A percentile compares a stretch with the other conserved stretches of the same genome.
phyloP scores from a whole-genome alignment of 2,888 invertebrate species.

The Volucella inflata region DNA sequence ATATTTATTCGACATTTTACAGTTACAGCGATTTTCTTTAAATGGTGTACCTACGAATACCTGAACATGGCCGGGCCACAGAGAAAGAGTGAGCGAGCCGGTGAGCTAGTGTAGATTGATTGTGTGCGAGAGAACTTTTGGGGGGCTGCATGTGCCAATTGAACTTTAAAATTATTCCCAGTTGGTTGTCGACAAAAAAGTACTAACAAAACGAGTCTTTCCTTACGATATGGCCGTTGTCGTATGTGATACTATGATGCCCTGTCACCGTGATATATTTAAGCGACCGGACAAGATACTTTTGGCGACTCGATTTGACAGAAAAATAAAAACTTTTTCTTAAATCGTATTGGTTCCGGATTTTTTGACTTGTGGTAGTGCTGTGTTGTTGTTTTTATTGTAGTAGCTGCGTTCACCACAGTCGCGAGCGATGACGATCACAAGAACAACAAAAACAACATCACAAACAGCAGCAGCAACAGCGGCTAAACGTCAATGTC shows the following conservation, averaged over 20 bases:
- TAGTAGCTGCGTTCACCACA: constrained; percentile 13
- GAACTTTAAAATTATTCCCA: constrained; percentile 29
- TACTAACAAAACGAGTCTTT: neutral
- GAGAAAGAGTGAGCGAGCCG: neutral
- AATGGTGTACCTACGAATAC: constrained; percentile 21
- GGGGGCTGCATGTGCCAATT: constrained; percentile 12
- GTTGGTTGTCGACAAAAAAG: neutral
- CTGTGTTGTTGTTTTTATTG: constrained; percentile 28
- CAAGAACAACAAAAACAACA: neutral
- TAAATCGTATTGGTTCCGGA: constrained; percentile 72
- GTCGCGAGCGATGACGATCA: constrained; percentile 20
- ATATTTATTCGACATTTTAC: constrained; percentile 53
- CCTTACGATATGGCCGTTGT: too few relatives aligned
- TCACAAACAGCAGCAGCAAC: constrained; percentile 22
- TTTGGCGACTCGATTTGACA: constrained; percentile 14
- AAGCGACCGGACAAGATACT: neutral
- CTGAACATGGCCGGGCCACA: neutral
- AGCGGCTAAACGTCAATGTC: constrained; percentile 72
- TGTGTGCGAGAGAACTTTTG: too few relatives aligned
- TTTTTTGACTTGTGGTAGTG: constrained; percentile 46
- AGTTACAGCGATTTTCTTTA: constrained; percentile 31
- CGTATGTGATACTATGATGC: too few relatives aligned
- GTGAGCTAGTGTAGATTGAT: neutral
- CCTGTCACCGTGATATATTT: too few relatives aligned
- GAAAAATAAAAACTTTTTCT: constrained; percentile 32